Percentiles rank a stretch among this genome's conserved stretches.
Conservation (phyloP, 1,140 invertebrate genomes). For the Halyomorpha halys region DNA sequence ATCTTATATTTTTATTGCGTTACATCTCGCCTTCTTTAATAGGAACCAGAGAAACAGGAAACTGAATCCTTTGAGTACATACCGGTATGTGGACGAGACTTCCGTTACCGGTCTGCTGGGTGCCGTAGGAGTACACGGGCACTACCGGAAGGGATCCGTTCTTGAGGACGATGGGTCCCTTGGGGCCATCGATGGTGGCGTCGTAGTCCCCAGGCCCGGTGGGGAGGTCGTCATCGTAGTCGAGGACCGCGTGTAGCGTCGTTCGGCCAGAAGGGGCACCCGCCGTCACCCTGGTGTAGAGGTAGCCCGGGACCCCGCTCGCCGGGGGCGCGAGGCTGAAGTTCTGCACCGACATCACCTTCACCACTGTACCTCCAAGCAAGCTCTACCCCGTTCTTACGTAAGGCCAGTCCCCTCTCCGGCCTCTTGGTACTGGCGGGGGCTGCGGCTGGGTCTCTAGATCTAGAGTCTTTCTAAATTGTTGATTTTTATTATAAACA, state of each 20-base stretch:
- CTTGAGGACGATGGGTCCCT: constrained; percentile 66
- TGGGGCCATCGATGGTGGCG: constrained; percentile 34
- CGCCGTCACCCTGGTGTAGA: constrained; percentile 1
- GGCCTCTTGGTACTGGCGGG: too few species aligned
- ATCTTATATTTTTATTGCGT: too few species aligned
- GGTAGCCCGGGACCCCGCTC: neutral
- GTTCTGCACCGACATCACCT: constrained; percentile 6
- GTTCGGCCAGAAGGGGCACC: constrained; percentile 43
- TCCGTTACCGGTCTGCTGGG: constrained; percentile 64
- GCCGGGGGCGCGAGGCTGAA: neutral
- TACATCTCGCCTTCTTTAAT: too few species aligned
- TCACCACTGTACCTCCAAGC: too few species aligned
- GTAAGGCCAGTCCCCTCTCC: too few species aligned
- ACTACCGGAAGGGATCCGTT: constrained; percentile 73
- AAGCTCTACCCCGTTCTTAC: too few species aligned
- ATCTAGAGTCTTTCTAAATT: too few species aligned
- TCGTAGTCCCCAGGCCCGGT: neutral
- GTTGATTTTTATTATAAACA: too few species aligned
- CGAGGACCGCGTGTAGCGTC: constrained; percentile 55
- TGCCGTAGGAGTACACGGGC: constrained; percentile 65
- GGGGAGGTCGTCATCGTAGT: constrained; percentile 45
- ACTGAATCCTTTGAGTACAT: constrained; percentile 38
- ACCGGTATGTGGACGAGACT: constrained; percentile 77
- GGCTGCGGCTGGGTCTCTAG: too few species aligned
- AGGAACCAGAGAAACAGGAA: too few species aligned